Evolutionary conservation across 2,888 invertebrate genomes (phyloP), one percentile per base, ranked within the genome.

Genomic region (Catocala nupta): DNA sequence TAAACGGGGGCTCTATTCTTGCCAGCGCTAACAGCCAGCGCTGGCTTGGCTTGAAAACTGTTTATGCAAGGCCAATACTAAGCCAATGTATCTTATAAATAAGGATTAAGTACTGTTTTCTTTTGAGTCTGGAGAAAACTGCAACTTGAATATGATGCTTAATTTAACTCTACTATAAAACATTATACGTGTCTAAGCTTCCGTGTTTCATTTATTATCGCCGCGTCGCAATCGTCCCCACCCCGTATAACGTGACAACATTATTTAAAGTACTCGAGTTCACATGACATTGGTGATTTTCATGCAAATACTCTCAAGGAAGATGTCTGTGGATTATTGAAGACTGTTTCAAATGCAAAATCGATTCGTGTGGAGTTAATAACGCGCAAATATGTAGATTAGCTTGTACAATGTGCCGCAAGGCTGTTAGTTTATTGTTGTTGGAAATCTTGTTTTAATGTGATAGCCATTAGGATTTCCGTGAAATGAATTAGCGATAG

Each of bases 301-400:
- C 70, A 76, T 76, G 75, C 70, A 70, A 77, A 76, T 66, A 48
- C 11, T 63, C 60, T 73, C 49, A 53, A 77, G 73, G 68, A 76
- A 76, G 75, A 73, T 69, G 59, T 54, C 54, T 58, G 65, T 62
- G 59, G 56, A 66, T 71, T 68, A 70, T 45, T 62, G 63, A 64
- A 65, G 66, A 57, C 64, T 70, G 52, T 75, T 81, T 81, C 73
- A 77, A 70, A 82, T 82, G 82, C 77, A 70, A 80, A 82, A 75
- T 73, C 57, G 55, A 76, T 75, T 81, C 81, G 79, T 82, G 82
- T 76, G 64, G 65, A 45, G 62, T 67, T 58, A 49, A 36, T 61
- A 36, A 66, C 13, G 49, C 58, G 65, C 57, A 48, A 63, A 69
- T 72, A 65, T 47, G 44, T 36, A 63, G 54, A 59, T 75, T 54